Evolutionary conservation across 2,888 invertebrate genomes (phyloP), one percentile per base, ranked within the genome.

Genomic region (Spisula subtruncata): DNA sequence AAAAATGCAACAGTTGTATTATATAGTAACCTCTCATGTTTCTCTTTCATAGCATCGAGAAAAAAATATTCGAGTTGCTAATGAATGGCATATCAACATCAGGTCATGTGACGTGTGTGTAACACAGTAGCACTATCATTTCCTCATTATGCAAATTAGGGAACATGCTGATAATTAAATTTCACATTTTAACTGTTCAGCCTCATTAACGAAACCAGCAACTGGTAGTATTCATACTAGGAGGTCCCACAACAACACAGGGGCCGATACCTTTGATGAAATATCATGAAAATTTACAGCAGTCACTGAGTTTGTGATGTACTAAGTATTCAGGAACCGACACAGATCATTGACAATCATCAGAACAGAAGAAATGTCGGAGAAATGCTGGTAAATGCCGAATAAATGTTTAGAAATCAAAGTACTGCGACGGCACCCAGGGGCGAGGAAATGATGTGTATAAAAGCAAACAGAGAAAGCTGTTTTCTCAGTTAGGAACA

Each of bases 131-230:
- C 6, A 14, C 75, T 75, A 75, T 75, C 75, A 75, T 75, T 18
- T 51, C 25, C 84, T 84, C 84, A 84, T 84, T 75, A 75, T 51
- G 32, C 60, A 84, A 84, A 84, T 75, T 51, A 84, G 20, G 29
- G 18, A 46, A 32, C 48, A 75, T 18, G 46, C 16, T 32, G 71
- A 35, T 75, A 75, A 75, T 51, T 84, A 25, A 51, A 75, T 75
- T 84, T 84, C 51, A 14, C 25, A 75, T 84, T 75, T 75, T 84
- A 46, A 66, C 84, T 75, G 71, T 84, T 75, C 75, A 29, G 48
- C 48, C 51, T 75, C 84, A 16, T 75, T 75, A 35, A 75, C 75
- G 35, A 75, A 75, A 35, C 75, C 75, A 75, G 75, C 18, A 16
- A 35, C 75, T 75, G 75, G 14, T 75, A 16, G 35, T 32, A 75